Conservation (phyloP, 2,797 vertebrate species). For the Denticeps clupeoides region DNA sequence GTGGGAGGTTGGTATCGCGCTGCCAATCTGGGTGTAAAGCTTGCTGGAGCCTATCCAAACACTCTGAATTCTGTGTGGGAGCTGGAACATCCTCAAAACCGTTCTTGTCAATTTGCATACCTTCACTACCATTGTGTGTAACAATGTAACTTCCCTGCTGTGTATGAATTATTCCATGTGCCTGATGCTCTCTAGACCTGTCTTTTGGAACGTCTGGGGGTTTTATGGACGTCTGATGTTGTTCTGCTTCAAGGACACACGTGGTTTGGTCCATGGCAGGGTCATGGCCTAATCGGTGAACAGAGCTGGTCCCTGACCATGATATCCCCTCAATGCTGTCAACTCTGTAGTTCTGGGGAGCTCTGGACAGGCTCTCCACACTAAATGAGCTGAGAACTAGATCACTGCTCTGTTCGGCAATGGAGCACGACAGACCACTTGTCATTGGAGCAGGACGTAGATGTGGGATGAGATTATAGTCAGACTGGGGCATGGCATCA, state of each 20-base stretch:
- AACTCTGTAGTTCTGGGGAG: constrained; percentile 16
- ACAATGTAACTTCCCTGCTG: constrained; percentile 2
- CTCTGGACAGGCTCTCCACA: constrained; percentile 25
- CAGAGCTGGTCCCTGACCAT: constrained; percentile 27
- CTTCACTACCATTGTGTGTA: constrained; percentile 18
- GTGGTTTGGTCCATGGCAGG: constrained; percentile 29
- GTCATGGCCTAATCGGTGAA: constrained; percentile 28
- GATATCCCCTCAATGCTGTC: constrained; percentile 30
- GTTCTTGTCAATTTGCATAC: constrained; percentile 3
- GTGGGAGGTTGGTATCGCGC: no score
- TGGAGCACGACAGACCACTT: constrained; percentile 22
- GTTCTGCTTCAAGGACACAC: constrained; percentile 28
- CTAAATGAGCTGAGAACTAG: constrained; percentile 28
- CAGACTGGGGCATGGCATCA: no score
- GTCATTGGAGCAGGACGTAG: constrained; percentile 1
- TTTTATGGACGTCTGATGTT: constrained; percentile 29
- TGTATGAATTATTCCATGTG: no score
- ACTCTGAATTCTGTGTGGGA: no score
- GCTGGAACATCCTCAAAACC: no score
- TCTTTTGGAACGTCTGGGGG: background rate
- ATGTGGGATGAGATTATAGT: no score
- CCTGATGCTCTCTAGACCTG: background rate
- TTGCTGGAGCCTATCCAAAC: no score
- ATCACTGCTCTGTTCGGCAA: no score
- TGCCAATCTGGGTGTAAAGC: no score